phyloP scores from a whole-genome alignment of 2,797 vertebrate genomes.

The Poecilia wingei region DNA sequence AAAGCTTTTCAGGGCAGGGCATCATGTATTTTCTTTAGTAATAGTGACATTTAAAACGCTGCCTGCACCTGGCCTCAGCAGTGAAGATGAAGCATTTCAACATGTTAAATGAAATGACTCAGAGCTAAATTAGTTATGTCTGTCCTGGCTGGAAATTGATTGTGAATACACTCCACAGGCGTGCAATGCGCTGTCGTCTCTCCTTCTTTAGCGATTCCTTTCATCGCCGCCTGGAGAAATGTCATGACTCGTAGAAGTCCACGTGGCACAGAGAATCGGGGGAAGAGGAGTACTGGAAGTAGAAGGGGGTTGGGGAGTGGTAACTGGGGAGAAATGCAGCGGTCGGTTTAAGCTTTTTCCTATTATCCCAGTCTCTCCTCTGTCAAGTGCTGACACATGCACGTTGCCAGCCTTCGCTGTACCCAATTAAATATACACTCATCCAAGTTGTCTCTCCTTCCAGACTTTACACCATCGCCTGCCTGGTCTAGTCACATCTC shows the following conservation, averaged over 20 bases:
- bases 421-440: constrained; percentile 77
- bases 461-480: constrained; percentile 67
- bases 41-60: constrained; percentile 33
- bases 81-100: constrained; percentile 48
- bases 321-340: constrained; percentile 54
- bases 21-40: constrained; percentile 24
- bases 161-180: constrained; percentile 66
- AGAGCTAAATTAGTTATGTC: constrained; percentile 68
- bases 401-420: constrained; percentile 68
- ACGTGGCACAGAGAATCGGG: constrained; percentile 71
- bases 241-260: constrained; percentile 80
- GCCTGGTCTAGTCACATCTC: constrained; percentile 47
- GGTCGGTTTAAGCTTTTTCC: constrained; percentile 65
- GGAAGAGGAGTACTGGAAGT: constrained; percentile 55
- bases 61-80: constrained; percentile 30
- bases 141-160: constrained; percentile 60
- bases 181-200: constrained; percentile 57
- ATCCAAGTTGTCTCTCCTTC: constrained; percentile 72
- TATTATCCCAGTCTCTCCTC: constrained; percentile 68
- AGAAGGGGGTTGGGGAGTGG: constrained; percentile 18
- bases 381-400: constrained; percentile 76
- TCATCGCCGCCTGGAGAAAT: constrained; percentile 83
- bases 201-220: constrained; percentile 75
- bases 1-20: constrained; percentile 9
- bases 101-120: constrained; percentile 63